Evolutionary conservation across 2,797 vertebrate species (phyloP).

Genomic region (Aselliscus stoliczkanus): DNA sequence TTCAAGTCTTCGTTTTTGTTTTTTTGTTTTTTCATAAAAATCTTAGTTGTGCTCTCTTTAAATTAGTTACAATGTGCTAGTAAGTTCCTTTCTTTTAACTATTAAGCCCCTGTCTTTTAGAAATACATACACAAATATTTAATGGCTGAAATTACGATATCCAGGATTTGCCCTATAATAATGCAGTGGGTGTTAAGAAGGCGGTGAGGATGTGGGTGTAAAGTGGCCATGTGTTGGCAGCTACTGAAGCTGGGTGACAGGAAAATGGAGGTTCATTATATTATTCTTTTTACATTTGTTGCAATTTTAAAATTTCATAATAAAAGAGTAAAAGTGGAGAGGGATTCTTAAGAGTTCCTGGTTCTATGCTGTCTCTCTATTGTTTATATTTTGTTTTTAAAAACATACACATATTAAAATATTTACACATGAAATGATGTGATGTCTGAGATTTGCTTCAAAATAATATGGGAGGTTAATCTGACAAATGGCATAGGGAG

Average conservation of each 20-base stretch:
- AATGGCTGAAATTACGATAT: background rate
- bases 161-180: background rate
- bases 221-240: background rate
- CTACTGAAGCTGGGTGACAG: background rate
- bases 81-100: background rate
- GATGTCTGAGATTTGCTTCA: constrained; percentile 4
- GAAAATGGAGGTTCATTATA: background rate
- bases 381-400: background rate
- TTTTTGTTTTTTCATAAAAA: constrained; percentile 21
- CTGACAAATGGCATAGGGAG: background rate
- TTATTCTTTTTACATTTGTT: background rate
- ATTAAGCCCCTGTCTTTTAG: background rate
- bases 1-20: background rate
- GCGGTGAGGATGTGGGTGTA: too few relatives aligned
- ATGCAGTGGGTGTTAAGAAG: background rate
- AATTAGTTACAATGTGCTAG: background rate
- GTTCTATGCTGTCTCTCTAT: background rate
- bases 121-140: background rate
- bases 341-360: background rate
- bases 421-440: constrained; percentile 34
- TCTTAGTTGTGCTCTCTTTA: background rate
- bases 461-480: constrained; percentile 12
- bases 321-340: background rate
- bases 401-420: background rate
- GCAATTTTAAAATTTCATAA: background rate